phyloP scores from a whole-genome alignment of 2,797 vertebrate species.

The Menidia menidia region DNA sequence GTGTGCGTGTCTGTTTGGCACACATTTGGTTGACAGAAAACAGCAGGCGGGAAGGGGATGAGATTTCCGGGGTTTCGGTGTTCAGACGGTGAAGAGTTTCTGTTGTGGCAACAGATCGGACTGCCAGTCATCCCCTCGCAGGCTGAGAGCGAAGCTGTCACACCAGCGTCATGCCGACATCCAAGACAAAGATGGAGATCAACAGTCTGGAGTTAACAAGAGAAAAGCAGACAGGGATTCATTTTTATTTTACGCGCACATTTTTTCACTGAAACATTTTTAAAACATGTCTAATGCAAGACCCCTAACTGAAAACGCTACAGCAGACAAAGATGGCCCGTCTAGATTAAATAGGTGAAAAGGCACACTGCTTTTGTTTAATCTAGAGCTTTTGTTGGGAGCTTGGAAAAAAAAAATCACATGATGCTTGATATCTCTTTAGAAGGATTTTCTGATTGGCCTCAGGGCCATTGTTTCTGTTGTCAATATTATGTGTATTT shows the following conservation, averaged over 20 bases:
- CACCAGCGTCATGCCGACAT: constrained; percentile 21
- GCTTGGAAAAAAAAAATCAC: constrained; percentile 57
- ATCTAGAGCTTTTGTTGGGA: constrained; percentile 35
- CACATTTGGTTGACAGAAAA: constrained; percentile 79
- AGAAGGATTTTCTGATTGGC: constrained; percentile 53
- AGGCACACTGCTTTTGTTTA: constrained; percentile 44
- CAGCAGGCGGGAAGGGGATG: constrained; percentile 61
- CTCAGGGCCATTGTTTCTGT: constrained; percentile 31
- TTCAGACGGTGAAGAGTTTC: constrained; percentile 50
- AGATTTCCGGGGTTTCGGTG: constrained; percentile 58
- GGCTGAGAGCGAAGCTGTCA: constrained; percentile 21
- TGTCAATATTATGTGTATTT: constrained; percentile 54
- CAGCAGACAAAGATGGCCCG: background rate
- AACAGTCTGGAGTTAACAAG: constrained; percentile 73
- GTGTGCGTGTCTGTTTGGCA: constrained; percentile 78
- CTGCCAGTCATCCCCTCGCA: constrained; percentile 25
- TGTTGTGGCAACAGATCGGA: constrained; percentile 62
- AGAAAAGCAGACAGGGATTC: constrained; percentile 16
- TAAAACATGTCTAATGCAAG: constrained; percentile 10
- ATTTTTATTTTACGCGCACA: background rate
- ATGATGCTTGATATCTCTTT: constrained; percentile 46
- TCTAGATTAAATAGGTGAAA: constrained; percentile 15
- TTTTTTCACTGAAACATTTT: background rate
- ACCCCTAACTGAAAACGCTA: constrained; percentile 1
- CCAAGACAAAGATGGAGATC: constrained; percentile 46